These are phyloP conservation scores for Pseudorasbora parva DNA, from an alignment of 2,113 vertebrate species.

Conservation along the genomic window DNA sequence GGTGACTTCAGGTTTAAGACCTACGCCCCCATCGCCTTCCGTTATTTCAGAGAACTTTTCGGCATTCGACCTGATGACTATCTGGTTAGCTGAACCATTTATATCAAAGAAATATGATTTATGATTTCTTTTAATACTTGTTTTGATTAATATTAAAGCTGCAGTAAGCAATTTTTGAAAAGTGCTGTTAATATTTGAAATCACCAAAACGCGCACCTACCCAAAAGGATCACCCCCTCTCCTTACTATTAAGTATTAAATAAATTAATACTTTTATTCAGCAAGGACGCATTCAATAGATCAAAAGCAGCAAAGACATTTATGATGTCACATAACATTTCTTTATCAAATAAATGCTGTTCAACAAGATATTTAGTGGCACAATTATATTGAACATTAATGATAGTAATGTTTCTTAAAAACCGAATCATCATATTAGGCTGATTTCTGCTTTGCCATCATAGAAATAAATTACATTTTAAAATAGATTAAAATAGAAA, in stretches of 20 bases:
- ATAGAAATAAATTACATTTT: too few relatives aligned
- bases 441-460: neutral
- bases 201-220: too few relatives aligned
- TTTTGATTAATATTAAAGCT: too few relatives aligned
- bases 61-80: constrained; percentile 94
- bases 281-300: neutral
- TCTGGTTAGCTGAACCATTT: constrained; percentile 76
- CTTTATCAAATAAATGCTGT: neutral
- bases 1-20: constrained; percentile 97
- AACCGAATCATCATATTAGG: neutral
- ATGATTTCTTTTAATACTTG: too few relatives aligned
- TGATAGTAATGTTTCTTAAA: neutral
- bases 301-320: neutral
- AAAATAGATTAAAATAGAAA: too few relatives aligned
- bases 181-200: too few relatives aligned
- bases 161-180: too few relatives aligned
- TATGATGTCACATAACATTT: too few relatives aligned
- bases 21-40: constrained; percentile 93
- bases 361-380: neutral
- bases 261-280: neutral
- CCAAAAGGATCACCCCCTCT: too few relatives aligned
- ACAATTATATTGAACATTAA: neutral
- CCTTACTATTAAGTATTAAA: too few relatives aligned
- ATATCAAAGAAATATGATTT: too few relatives aligned
- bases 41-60: constrained; percentile 94